Base-by-base conservation (phyloP, 2,113 vertebrate genomes). In the Tympanuchus pallidicinctus region DNA sequence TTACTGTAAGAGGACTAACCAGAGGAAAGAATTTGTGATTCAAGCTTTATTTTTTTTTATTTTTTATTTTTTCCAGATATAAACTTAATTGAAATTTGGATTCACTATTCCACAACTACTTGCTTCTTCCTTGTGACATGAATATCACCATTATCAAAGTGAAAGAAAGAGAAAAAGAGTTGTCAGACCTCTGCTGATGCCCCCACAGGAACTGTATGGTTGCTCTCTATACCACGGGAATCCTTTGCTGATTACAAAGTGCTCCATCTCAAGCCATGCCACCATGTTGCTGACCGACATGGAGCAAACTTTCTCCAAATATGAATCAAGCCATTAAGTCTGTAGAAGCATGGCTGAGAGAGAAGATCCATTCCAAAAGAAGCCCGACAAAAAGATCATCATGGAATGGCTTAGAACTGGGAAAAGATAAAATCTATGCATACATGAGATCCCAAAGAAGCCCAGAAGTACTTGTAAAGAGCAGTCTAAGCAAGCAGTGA, bases 61-160 rank as follows among this genome's bases (percentile, higher is more conserved):
- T 0, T 0, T 0, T 13, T 34, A 34, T 42, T 32, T 61, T 13
- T 24, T 4, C 22, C 4, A 77, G 34, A 11, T 82, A 69, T 1
- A 20, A 18, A 52, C 6, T 36, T 28, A 16, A 63, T 1, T 3
- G 8, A 86, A 81, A 90, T 70, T 10, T 27, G 28, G 20, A 76
- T 89, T 69, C 0, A 42, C 66, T 88, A 56, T 45, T n/a, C 19
- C 40, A 82, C 10, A 14, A 36, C 24, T 63, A 45, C 24, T 24
- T 76, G 40, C 61, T 93, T 27, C 36, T 59, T 92, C 30, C 48
- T 45, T 65, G 36, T 45, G 28, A 36, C 11, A 0, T 18, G 47
- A 94, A 64, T n/a, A 83, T 0, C 69, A 28, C n/a, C 21, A 40
- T 8, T 82, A 16, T 28, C 17, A 38, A 80, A 8, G 36, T 38